Conservation (phyloP, 2,113 vertebrate species). For the Gymnarchus niloticus region DNA sequence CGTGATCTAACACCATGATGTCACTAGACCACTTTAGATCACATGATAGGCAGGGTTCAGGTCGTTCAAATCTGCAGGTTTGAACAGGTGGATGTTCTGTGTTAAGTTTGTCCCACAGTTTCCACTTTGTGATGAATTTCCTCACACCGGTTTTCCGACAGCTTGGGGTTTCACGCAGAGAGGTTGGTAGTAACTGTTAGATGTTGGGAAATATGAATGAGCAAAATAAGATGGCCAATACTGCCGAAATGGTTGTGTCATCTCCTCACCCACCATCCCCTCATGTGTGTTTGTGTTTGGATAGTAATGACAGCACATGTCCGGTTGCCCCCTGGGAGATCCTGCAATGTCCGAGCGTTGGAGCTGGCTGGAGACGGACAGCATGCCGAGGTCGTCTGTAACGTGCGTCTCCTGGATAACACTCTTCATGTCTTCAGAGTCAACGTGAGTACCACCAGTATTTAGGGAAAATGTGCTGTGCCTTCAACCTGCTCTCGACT, state of each 20-base stretch:
- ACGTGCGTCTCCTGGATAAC: slow-evolving; percentile 93
- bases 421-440: slow-evolving; percentile 91
- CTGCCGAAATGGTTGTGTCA: neutral
- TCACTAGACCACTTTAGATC: neutral
- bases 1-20: neutral
- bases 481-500: too few species aligned
- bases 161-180: neutral
- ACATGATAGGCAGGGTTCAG: neutral
- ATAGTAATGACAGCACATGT: slow-evolving; percentile 99
- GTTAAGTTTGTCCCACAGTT: neutral
- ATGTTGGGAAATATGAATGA: neutral
- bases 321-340: slow-evolving; percentile 99
- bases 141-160: neutral
- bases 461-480: neutral
- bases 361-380: slow-evolving; percentile 98
- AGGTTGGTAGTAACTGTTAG: neutral
- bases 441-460: slow-evolving; percentile 72
- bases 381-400: slow-evolving; percentile 96
- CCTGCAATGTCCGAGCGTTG: slow-evolving; percentile 99
- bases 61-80: neutral
- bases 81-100: neutral
- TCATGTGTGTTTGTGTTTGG: slow-evolving; percentile 49
- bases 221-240: neutral
- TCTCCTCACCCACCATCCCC: neutral
- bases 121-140: neutral